A percentile compares a stretch with the other conserved stretches of the same genome.
Evolutionary conservation across 2,888 invertebrate species (phyloP).

Genomic region (Euclidia mi): DNA sequence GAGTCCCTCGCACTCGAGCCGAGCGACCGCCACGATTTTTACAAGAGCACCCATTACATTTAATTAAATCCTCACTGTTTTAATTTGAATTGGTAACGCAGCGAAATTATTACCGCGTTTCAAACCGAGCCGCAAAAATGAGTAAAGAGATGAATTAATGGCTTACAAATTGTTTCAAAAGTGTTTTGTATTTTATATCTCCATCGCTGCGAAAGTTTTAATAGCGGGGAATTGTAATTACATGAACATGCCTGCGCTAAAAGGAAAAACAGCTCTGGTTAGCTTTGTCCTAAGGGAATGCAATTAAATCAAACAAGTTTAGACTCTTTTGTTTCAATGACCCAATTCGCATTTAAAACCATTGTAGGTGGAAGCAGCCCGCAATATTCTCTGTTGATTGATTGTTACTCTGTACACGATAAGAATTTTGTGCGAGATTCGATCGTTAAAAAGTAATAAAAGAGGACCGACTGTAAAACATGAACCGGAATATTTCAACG

Average conservation of each 20-base stretch:
- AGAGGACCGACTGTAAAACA: conserved; percentile 2
- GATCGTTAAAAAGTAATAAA: conserved; percentile 14
- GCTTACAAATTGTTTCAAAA: conserved; percentile 50
- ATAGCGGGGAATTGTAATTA: conserved; percentile 8
- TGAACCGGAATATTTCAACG: background rate
- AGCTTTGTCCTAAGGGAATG: conserved; percentile 6
- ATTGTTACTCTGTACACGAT: background rate
- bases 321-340: background rate
- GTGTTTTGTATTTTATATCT: conserved; percentile 29
- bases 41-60: conserved; percentile 84
- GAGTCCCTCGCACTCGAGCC: conserved; percentile 62
- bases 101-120: conserved; percentile 73
- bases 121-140: conserved; percentile 56
- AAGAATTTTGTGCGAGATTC: conserved; percentile 1
- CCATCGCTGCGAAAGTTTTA: conserved; percentile 16
- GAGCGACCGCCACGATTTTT: conserved; percentile 73
- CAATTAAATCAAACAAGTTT: background rate
- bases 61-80: conserved; percentile 87
- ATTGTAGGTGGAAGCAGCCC: background rate
- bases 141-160: conserved; percentile 60
- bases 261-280: conserved; percentile 4
- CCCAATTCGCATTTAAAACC: conserved; percentile 2
- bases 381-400: background rate
- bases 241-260: conserved; percentile 1
- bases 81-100: conserved; percentile 82